phyloP scores from a whole-genome alignment of 2,888 invertebrate genomes.

The Horisme vitalbata region DNA sequence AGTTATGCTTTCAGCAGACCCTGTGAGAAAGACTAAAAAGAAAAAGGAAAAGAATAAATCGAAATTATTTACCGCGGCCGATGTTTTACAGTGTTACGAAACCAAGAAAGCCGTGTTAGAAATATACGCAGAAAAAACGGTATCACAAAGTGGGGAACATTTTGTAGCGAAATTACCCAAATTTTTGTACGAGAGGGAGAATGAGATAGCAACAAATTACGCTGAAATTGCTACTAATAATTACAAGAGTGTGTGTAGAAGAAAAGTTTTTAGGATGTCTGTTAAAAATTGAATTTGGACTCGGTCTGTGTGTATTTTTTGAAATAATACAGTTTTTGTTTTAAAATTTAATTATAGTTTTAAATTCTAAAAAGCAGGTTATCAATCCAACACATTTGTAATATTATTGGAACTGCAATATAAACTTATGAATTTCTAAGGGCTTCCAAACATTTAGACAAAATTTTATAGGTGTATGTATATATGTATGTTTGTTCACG shows the following conservation, averaged over 20 bases:
- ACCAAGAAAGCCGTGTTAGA: conserved; percentile 69
- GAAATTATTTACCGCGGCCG: conserved; percentile 33
- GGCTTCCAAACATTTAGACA: too few relatives aligned
- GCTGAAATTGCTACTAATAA: conserved; percentile 36
- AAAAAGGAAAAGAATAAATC: conserved; percentile 14
- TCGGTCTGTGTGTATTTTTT: background rate
- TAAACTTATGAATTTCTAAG: too few relatives aligned
- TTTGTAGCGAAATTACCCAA: conserved; percentile 64
- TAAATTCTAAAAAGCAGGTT: too few relatives aligned
- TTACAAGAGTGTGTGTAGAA: conserved; percentile 37
- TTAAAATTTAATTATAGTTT: background rate
- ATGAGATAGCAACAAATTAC: conserved; percentile 39
- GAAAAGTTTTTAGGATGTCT: conserved; percentile 46
- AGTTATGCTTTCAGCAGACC: conserved; percentile 28
- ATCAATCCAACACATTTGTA: too few relatives aligned
- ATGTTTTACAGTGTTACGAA: conserved; percentile 63
- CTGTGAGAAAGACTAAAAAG: background rate
- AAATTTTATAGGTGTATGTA: too few relatives aligned
- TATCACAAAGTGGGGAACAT: conserved; percentile 43
- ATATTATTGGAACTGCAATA: too few relatives aligned
- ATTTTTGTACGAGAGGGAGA: conserved; percentile 52
- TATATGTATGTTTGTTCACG: too few relatives aligned
- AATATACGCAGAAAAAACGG: conserved; percentile 59
- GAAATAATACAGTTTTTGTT: background rate
- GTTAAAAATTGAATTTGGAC: conserved; percentile 7